Evolutionary conservation across 2,797 vertebrate species (phyloP).

Genomic region (Myotis pilosus): DNA sequence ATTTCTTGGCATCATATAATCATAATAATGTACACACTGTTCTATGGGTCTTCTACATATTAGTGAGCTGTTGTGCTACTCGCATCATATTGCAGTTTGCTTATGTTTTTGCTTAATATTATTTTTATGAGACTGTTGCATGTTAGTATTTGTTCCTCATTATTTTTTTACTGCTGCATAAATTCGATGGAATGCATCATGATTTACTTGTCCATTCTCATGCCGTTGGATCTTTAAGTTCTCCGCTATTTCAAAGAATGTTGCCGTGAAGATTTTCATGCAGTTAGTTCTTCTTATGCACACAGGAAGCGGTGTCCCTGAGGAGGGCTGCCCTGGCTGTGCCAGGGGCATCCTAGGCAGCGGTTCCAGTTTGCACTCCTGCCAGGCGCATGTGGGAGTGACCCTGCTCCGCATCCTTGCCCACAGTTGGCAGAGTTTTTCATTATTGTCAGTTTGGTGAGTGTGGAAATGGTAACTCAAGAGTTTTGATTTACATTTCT

Average conservation of each 20-base stretch:
- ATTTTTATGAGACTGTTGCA: not conserved
- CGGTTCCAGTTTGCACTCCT: not conserved
- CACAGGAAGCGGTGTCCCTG: not conserved
- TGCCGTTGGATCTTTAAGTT: not conserved
- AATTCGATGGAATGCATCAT: not conserved
- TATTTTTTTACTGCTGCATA: not conserved
- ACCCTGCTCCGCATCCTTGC: too few relatives aligned
- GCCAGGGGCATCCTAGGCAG: fast-evolving
- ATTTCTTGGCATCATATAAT: not conserved
- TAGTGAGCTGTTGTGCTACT: not conserved
- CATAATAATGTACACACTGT: not conserved
- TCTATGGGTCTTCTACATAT: not conserved
- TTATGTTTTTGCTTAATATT: not conserved
- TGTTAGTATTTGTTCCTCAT: not conserved
- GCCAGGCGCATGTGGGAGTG: too few relatives aligned
- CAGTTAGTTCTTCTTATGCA: too few relatives aligned
- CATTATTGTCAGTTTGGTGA: not conserved
- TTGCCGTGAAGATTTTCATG: not conserved
- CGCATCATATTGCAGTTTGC: not conserved
- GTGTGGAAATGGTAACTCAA: not conserved
- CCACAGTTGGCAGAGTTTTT: not conserved
- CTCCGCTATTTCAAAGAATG: not conserved
- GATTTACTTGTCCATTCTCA: not conserved
- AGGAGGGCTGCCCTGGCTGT: too few relatives aligned
- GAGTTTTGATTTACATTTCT: not conserved